phyloP scores from a whole-genome alignment of 2,113 vertebrate genomes.

The Sturnira hondurensis region DNA sequence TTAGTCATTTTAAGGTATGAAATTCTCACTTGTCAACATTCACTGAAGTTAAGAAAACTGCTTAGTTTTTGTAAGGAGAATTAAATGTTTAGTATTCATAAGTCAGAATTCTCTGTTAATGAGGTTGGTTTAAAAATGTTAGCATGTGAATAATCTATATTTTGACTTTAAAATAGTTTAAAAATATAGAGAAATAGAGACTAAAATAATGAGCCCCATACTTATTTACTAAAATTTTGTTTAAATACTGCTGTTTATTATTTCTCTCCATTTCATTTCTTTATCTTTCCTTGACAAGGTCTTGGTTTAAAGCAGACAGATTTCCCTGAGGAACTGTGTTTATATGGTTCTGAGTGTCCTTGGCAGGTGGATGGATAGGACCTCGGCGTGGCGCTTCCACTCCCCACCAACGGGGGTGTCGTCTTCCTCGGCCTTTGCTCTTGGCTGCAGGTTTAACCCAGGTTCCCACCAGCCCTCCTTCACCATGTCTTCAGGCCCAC shows the following conservation, averaged over 20 bases:
- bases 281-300: background rate
- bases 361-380: background rate
- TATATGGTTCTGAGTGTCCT: background rate
- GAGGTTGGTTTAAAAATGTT: constrained; percentile 28
- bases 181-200: background rate
- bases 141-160: background rate
- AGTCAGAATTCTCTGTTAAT: constrained; percentile 38
- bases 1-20: constrained; percentile 70
- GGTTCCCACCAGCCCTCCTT: background rate
- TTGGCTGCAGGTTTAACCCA: background rate
- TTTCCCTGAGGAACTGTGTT: background rate
- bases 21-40: constrained; percentile 71
- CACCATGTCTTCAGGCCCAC: too few species aligned
- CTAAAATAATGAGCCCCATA: background rate
- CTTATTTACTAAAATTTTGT: background rate
- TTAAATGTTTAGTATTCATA: constrained; percentile 45
- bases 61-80: constrained; percentile 39
- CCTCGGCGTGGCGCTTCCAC: accelerated
- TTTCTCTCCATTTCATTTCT: background rate
- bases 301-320: background rate
- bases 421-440: background rate
- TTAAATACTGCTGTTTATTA: background rate
- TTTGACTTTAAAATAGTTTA: constrained; percentile 38
- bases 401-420: too few species aligned
- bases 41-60: constrained; percentile 42